These are phyloP conservation scores for Glossophaga mutica DNA, from an alignment of 2,797 vertebrate genomes.

Conservation along the genomic window DNA sequence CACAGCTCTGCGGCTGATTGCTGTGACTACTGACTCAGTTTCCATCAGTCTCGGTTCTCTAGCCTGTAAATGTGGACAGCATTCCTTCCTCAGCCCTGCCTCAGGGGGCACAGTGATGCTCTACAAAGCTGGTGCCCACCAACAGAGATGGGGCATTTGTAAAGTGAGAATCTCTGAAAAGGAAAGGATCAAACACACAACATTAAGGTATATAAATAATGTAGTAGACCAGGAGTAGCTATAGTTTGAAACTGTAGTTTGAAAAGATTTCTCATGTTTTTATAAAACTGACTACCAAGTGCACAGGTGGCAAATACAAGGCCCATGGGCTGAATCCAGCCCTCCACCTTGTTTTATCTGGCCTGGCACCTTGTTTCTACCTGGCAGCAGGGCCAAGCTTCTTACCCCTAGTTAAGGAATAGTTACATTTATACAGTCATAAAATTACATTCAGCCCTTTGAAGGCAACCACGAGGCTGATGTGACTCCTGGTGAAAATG, in stretches of 20 bases:
- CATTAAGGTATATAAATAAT: neutral
- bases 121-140: neutral
- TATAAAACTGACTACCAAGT: neutral
- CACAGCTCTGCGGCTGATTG: neutral
- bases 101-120: neutral
- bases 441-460: too few species aligned
- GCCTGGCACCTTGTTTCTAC: too few species aligned
- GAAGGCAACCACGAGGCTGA: too few species aligned
- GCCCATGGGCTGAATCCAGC: too few species aligned
- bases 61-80: neutral
- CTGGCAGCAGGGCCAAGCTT: too few species aligned
- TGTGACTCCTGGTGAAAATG: too few species aligned
- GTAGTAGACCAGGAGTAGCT: neutral
- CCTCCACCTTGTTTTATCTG: too few species aligned
- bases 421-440: too few species aligned
- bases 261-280: neutral
- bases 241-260: neutral
- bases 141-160: neutral
- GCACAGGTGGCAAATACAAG: neutral
- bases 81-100: neutral
- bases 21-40: neutral
- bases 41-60: neutral
- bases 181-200: neutral
- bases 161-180: neutral
- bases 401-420: too few species aligned